phyloP scores from a whole-genome alignment of 2,888 invertebrate genomes.

The Gerris lacustris region DNA sequence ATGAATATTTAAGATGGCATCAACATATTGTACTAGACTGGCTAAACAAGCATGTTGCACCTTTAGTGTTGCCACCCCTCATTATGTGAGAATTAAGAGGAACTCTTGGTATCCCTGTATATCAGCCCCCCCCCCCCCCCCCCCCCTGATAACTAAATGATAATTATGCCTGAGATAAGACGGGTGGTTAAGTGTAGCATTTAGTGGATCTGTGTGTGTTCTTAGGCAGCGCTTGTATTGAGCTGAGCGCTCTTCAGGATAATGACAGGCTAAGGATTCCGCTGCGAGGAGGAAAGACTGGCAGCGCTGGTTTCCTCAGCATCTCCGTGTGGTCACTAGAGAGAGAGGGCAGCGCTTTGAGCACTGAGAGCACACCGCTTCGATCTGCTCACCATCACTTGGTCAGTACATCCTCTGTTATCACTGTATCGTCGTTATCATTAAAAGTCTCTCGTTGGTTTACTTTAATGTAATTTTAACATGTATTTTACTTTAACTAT shows the following conservation, averaged over 20 bases:
- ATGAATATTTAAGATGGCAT: too few species aligned
- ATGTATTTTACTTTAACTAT: too few species aligned
- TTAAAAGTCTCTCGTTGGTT: neutral
- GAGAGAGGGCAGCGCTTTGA: constrained; percentile 54
- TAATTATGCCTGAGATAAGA: too few species aligned
- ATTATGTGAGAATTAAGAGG: too few species aligned
- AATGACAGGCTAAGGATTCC: constrained; percentile 48
- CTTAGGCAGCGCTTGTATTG: constrained; percentile 28
- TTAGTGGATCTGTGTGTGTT: neutral
- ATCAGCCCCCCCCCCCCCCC: too few species aligned
- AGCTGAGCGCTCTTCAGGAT: constrained; percentile 28
- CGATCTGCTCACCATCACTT: constrained; percentile 33
- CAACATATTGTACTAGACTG: too few species aligned
- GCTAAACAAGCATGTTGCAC: too few species aligned
- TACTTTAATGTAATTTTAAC: neutral
- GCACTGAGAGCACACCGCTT: constrained; percentile 58
- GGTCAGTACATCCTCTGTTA: neutral
- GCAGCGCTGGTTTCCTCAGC: constrained; percentile 70
- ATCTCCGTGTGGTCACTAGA: constrained; percentile 77
- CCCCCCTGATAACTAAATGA: too few species aligned
- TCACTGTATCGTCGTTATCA: neutral
- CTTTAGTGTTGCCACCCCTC: too few species aligned
- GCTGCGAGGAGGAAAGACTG: constrained; percentile 47
- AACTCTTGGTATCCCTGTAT: too few species aligned
- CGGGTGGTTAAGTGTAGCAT: too few species aligned